Conservation (phyloP, 2,113 vertebrate species). For the Madoqua kirkii region DNA sequence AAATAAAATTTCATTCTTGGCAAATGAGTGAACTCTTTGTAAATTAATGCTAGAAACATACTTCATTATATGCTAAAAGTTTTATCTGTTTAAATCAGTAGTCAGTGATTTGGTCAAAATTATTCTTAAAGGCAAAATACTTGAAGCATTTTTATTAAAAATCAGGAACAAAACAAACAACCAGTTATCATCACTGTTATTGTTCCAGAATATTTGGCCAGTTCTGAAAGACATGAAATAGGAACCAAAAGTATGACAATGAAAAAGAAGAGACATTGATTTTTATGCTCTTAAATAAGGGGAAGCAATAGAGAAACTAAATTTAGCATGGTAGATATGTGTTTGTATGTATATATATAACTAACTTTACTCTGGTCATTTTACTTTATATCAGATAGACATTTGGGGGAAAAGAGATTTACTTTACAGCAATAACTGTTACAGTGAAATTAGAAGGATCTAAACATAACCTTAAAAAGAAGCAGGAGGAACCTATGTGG, state of each 20-base stretch:
- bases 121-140: not conserved
- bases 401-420: not conserved
- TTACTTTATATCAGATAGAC: not conserved
- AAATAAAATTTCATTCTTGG: not conserved
- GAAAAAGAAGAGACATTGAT: not conserved
- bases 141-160: constrained; percentile 29
- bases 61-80: not conserved
- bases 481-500: not conserved
- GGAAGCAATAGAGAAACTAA: not conserved
- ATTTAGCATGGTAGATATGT: not conserved
- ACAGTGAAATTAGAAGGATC: not conserved
- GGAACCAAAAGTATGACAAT: not conserved
- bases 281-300: not conserved
- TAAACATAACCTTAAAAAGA: not conserved
- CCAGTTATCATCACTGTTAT: not conserved
- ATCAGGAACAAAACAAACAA: not conserved
- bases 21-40: not conserved
- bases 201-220: not conserved
- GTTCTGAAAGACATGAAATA: not conserved
- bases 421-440: not conserved
- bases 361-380: not conserved
- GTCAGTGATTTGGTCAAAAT: not conserved
- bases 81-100: constrained; percentile 9
- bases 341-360: not conserved
- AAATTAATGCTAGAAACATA: not conserved